Evolutionary conservation across 2,797 vertebrate species (phyloP), one percentile per base, ranked within the genome.

Genomic region (Tadarida brasiliensis): DNA sequence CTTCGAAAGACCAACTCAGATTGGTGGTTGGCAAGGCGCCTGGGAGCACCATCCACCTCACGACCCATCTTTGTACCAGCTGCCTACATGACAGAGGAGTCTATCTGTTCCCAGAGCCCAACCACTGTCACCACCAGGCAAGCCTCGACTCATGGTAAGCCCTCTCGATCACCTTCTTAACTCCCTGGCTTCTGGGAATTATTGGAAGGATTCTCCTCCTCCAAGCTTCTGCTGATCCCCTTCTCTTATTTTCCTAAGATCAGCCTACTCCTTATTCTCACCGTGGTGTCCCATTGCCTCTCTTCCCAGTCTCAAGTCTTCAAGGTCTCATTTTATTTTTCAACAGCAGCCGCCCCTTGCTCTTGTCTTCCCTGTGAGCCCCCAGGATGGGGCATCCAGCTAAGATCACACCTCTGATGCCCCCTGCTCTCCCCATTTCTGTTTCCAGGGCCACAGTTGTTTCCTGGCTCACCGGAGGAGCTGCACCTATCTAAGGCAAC

Each of bases 1-100:
- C 98, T 99, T 91, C 99, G 98, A 94, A 99, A 99, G 97, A 98
- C 99, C 68, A 99, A 99, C 20, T 89, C 97, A 7, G 99, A 99
- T 98, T 99, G 99, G 99, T 99, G 99, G 99, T 99, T 99, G 98
- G 99, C 99, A 59, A 98, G 99, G 51, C 98, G 98, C 96, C 98
- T 99, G 1, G 98, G 98, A 0, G 98, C 98, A 7, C 98, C 98
- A 88, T 98, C 97, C 61, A 99, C 98, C 95, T 98, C 98, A 73
- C 98, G 98, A 94, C 99, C 99, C 11, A 78, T 99, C 97, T 99
- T 99, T 26, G 99, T 99, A 3, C 99, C 99, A 0, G 99, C 99
- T 49, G 98, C 99, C 1, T 99, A 99, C 16, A 98, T 99, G 98
- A 98, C 96, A 0, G 99, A 99, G 98, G 98, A 99, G 89, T 71